Base-by-base conservation (phyloP, 2,113 vertebrate species). In the Hypanus sabinus region DNA sequence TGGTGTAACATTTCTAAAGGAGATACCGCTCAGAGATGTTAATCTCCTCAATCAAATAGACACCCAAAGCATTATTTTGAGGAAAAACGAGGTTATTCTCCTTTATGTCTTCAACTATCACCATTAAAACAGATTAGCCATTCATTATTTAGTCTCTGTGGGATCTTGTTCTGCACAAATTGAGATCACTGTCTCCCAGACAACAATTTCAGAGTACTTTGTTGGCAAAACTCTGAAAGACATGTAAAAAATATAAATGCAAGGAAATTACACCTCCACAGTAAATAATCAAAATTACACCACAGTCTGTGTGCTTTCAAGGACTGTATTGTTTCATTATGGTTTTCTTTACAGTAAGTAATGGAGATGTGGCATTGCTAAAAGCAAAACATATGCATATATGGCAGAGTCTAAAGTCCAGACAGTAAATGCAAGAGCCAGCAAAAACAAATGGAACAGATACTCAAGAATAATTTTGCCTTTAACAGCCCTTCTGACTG, bases 371-470 rank as follows among this genome's bases (percentile, higher is more conserved):
- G 62, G 57, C 30, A 65, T 60, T 20, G 20, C n/a, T 90, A 90
- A 73, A 90, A 60, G 4, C 60, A 90, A 90, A 90, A 68, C 85
- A 90, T 68, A 90, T 90, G 85, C n/a, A 14, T 33, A 36, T 68
- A 27, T 90, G 85, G 85, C 85, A 68, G 33, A 33, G 60, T 33
- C 60, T 33, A 62, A 57, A 65, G 60, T 33, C n/a, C 85, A 90
- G 60, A 65, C 60, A 90, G 57, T 65, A 90, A 90, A 68, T 90
- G 14, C 27, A 90, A 65, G 62, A n/a, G 33, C 65, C 85, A 88
- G 85, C 11, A 90, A 90, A 68, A 90, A 90, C 57, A 60, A 85
- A 85, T 57, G 62, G 85, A 90, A 60, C 85, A 65, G 27, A 68
- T 65, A 68, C 60, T 33, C 60, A 65, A 14, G 14, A 65, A 90